These are phyloP conservation scores for Ascidia mentula DNA, from an alignment of 23 tunicate genomes.

Conservation along the genomic window DNA sequence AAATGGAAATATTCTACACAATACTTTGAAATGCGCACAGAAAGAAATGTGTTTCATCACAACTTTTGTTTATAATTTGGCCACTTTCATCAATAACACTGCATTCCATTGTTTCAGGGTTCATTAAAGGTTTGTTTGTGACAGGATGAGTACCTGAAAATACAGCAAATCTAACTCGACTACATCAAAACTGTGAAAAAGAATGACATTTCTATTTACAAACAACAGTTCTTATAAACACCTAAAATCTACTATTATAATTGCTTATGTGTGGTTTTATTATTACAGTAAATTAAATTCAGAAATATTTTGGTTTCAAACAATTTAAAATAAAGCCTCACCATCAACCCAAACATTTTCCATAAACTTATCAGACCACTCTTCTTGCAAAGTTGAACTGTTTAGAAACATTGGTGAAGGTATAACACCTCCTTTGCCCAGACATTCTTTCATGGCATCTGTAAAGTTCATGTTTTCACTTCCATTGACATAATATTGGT, in stretches of 20 bases:
- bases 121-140: no score
- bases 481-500: background rate
- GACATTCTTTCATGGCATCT: background rate
- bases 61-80: background rate
- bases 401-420: background rate
- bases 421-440: background rate
- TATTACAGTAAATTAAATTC: no score
- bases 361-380: no score
- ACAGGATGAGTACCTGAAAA: no score
- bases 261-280: no score
- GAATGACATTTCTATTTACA: no score
- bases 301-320: no score
- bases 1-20: background rate
- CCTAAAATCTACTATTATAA: no score
- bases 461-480: background rate
- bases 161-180: no score
- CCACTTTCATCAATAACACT: background rate
- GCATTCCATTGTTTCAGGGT: background rate
- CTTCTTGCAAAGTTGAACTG: background rate
- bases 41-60: background rate
- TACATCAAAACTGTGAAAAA: no score
- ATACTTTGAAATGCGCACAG: background rate
- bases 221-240: no score
- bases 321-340: no score
- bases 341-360: background rate